Conservation (phyloP, 2,888 invertebrate genomes). For the Drosophila anomalata region DNA sequence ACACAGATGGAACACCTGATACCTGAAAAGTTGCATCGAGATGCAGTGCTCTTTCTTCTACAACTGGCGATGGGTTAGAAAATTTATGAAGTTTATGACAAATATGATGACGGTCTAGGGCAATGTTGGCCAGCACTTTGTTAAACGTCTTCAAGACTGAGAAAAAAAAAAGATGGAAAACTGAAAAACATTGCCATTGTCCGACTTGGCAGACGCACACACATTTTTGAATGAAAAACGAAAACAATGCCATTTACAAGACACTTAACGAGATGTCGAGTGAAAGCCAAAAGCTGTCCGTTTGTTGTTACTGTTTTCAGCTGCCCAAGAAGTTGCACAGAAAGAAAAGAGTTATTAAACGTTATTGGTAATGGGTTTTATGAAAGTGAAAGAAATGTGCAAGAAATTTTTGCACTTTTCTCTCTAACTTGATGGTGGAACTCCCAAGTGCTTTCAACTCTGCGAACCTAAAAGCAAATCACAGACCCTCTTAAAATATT, state of each 20-base stretch:
- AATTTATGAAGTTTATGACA: slow-evolving; percentile 74
- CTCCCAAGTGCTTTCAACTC: no score
- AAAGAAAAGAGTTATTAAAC: slow-evolving; percentile 3
- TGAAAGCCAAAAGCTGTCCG: slow-evolving; percentile 46
- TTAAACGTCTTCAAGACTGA: slow-evolving; percentile 30
- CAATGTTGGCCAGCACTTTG: slow-evolving; percentile 53
- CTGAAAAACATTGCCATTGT: slow-evolving; percentile 47
- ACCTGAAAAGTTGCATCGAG: slow-evolving; percentile 14
- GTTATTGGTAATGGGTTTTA: no score
- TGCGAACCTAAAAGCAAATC: no score
- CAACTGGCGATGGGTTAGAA: slow-evolving; percentile 14
- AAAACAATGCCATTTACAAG: slow-evolving; percentile 80
- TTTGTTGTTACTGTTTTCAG: slow-evolving; percentile 47
- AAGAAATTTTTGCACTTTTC: not conserved
- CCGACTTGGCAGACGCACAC: slow-evolving; percentile 54
- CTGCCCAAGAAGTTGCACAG: slow-evolving; percentile 26
- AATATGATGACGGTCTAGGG: slow-evolving; percentile 74
- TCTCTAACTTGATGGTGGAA: no score
- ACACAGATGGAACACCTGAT: slow-evolving; percentile 57
- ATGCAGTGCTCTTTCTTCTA: not conserved
- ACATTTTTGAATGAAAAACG: slow-evolving; percentile 76
- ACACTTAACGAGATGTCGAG: slow-evolving; percentile 75
- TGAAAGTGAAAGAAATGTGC: not conserved
- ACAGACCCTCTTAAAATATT: not conserved
- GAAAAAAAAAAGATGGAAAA: slow-evolving; percentile 1